Evolutionary conservation across 2,888 invertebrate genomes (phyloP), one percentile per base, ranked within the genome.

Genomic region (Perizoma affinitatum): DNA sequence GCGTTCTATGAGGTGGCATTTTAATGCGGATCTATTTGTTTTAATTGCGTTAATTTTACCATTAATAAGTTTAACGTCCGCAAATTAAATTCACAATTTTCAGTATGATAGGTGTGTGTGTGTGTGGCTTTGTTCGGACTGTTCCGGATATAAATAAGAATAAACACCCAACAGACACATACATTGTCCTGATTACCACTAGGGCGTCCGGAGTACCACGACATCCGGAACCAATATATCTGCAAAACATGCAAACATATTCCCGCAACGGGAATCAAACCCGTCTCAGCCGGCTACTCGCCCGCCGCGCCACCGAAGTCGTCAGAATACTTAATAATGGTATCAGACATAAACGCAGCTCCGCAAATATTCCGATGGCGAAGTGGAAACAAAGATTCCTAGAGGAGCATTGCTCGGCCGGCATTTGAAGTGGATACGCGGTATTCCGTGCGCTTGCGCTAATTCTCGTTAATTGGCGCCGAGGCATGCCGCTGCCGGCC

Each of bases 401-500:
- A 54, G 63, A 64, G 64, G 58, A 58, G 51, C 46, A 52, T 54
- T 55, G 61, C 66, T 52, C 51, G 54, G 53, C 63, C 58, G 65
- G 71, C 70, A 76, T 78, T 71, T 70, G 66, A 73, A 69, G 66
- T 64, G 65, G 63, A 41, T 63, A 36, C 56, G 59, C 43, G 74
- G 76, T 68, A 77, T 75, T 67, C 71, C 49, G 62, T 62, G 62
- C 72, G 75, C 73, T 74, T 76, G 74, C 71, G 72, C 71, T 82
- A 78, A 79, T 78, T 75, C 74, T 68, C 65, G 70, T 72, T 79
- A 83, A 82, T 82, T 81, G 75, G 71, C 57, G 58, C 48, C 44
- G 44, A 57, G 67, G 70, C 69, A 65, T 67, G 72, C 68, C 58
- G 64, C 34, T 58, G 58, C 52, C 56, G 55, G 65, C 73, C 73